These are phyloP conservation scores for Chymomyza fuscimana DNA, from an alignment of 2,888 invertebrate species.

Conservation along the genomic window DNA sequence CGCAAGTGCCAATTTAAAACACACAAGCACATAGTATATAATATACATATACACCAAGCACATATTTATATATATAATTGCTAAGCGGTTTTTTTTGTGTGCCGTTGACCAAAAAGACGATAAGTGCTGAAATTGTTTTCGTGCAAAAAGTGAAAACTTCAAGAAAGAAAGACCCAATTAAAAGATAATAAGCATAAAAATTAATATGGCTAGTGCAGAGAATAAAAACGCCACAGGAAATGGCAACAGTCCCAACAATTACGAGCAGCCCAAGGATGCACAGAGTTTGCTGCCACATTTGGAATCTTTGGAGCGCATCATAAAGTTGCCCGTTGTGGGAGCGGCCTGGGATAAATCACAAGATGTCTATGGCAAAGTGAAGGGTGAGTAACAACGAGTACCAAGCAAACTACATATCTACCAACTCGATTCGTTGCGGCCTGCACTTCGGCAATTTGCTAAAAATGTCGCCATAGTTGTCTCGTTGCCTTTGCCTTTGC, in stretches of 20 bases:
- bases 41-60: conserved; percentile 7
- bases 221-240: conserved; percentile 61
- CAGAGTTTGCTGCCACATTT: conserved; percentile 80
- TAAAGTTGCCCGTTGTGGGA: conserved; percentile 82
- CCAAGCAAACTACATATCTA: too few relatives aligned
- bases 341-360: conserved; percentile 82
- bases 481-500: conserved; percentile 6
- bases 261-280: conserved; percentile 71
- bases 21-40: conserved; percentile 19
- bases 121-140: conserved; percentile 41
- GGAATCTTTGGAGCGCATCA: conserved; percentile 82
- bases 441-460: not conserved
- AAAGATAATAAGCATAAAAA: conserved; percentile 28
- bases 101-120: conserved; percentile 4
- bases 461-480: conserved; percentile 7
- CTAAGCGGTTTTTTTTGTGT: conserved; percentile 12
- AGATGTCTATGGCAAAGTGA: conserved; percentile 82
- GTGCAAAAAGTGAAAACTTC: conserved; percentile 51
- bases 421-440: too few relatives aligned
- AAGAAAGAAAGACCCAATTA: conserved; percentile 42
- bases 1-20: conserved; percentile 18
- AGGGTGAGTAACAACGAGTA: conserved; percentile 79
- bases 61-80: conserved; percentile 11
- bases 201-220: conserved; percentile 64
- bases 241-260: conserved; percentile 50